Conservation (phyloP, 2,797 vertebrate genomes). For the Carduelis carduelis region DNA sequence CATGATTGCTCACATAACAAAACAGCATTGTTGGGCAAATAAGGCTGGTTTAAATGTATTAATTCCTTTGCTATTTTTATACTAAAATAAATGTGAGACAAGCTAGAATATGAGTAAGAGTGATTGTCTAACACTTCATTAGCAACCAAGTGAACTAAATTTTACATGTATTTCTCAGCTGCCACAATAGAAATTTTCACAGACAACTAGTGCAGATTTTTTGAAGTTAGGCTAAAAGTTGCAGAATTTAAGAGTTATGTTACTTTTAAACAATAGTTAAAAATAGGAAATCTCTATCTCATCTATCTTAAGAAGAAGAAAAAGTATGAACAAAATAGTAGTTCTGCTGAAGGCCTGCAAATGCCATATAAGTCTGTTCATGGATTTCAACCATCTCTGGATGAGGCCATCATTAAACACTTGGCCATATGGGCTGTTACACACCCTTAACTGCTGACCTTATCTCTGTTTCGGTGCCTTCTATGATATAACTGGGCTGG, state of each 20-base stretch:
- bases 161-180: neutral
- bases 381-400: neutral
- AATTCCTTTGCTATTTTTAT: neutral
- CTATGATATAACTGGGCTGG: neutral
- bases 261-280: neutral
- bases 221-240: neutral
- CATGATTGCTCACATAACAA: neutral
- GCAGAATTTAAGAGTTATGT: neutral
- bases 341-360: neutral
- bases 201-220: neutral
- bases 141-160: neutral
- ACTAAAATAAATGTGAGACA: neutral
- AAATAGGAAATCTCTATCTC: neutral
- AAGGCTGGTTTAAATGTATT: neutral
- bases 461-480: neutral
- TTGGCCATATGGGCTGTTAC: neutral
- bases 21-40: neutral
- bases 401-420: neutral
- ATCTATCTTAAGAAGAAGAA: neutral
- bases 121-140: neutral
- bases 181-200: neutral
- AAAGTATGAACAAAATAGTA: neutral
- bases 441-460: neutral
- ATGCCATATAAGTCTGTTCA: neutral
- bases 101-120: neutral